phyloP scores from a whole-genome alignment of 2,888 invertebrate species.

The Apodemia zela region DNA sequence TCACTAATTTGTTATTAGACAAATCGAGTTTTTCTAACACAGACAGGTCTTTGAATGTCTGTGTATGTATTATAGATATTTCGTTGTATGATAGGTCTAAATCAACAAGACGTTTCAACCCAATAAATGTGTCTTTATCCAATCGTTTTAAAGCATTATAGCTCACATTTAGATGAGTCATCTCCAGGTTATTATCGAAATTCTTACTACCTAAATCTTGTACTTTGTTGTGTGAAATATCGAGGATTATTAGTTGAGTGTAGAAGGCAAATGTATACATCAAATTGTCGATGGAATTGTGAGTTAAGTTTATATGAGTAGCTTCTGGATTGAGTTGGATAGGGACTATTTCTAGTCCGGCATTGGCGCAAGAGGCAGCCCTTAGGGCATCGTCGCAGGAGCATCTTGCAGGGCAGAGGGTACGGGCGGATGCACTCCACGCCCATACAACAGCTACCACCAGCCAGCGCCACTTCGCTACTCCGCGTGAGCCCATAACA shows the following conservation, averaged over 20 bases:
- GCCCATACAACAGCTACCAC: constrained; percentile 76
- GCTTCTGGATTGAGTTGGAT: constrained; percentile 94
- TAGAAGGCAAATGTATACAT: constrained; percentile 90
- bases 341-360: constrained; percentile 90
- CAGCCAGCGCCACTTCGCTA: constrained; percentile 76
- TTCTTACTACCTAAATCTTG: constrained; percentile 89
- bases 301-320: constrained; percentile 89
- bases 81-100: constrained; percentile 89
- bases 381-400: constrained; percentile 89
- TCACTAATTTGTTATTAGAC: constrained; percentile 87
- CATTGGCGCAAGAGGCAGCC: constrained; percentile 87
- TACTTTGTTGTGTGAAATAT: constrained; percentile 91
- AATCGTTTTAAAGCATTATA: constrained; percentile 86
- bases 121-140: constrained; percentile 88
- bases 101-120: constrained; percentile 83
- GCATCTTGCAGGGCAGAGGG: constrained; percentile 90
- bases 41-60: constrained; percentile 89
- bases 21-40: constrained; percentile 87
- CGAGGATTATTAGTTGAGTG: constrained; percentile 87
- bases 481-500: constrained; percentile 75
- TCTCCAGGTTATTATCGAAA: constrained; percentile 87
- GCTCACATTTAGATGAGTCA: constrained; percentile 88
- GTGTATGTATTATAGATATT: constrained; percentile 85
- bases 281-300: constrained; percentile 89
- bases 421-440: constrained; percentile 77